phyloP scores from a whole-genome alignment of 2,888 invertebrate genomes.

The Microplitis manilae region DNA sequence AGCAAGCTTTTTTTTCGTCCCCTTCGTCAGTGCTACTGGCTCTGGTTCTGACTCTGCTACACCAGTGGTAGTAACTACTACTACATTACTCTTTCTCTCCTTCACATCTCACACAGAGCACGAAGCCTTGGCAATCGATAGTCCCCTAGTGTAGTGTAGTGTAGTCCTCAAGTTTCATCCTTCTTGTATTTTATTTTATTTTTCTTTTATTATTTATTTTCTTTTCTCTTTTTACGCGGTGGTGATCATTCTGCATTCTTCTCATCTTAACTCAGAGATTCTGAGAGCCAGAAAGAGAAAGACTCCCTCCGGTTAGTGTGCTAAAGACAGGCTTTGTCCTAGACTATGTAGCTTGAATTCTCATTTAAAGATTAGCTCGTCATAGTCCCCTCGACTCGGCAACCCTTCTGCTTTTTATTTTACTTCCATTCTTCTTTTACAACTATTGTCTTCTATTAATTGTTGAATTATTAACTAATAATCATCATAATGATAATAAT shows the following conservation, averaged over 20 bases:
- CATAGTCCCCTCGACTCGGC: not conserved
- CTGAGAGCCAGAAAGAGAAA: not conserved
- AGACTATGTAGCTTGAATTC: not conserved
- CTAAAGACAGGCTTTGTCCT: not conserved
- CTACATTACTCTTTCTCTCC: slow-evolving; percentile 9
- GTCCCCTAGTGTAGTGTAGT: not conserved
- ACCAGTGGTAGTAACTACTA: not conserved
- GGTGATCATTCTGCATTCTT: not conserved
- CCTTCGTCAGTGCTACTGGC: not conserved
- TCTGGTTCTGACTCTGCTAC: not conserved
- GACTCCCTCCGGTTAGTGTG: not conserved
- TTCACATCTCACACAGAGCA: slow-evolving; percentile 18
- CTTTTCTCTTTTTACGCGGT: slow-evolving; percentile 2
- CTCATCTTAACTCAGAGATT: not conserved
- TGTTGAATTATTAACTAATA: not conserved
- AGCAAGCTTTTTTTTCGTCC: slow-evolving; percentile 10
- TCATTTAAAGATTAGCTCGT: not conserved
- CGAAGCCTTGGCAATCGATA: slow-evolving; percentile 41
- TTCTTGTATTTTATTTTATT: slow-evolving; percentile 6
- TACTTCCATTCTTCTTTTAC: slow-evolving; percentile 5
- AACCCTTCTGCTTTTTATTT: not conserved
- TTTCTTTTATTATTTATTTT: slow-evolving; percentile 19
- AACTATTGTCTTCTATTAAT: slow-evolving; percentile 14
- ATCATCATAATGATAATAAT: not conserved
- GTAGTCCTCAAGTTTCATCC: slow-evolving; percentile 22